Percentiles rank a stretch among this genome's conserved stretches.
phyloP scores from a whole-genome alignment of 2,888 invertebrate species.

The Tyria jacobaeae region DNA sequence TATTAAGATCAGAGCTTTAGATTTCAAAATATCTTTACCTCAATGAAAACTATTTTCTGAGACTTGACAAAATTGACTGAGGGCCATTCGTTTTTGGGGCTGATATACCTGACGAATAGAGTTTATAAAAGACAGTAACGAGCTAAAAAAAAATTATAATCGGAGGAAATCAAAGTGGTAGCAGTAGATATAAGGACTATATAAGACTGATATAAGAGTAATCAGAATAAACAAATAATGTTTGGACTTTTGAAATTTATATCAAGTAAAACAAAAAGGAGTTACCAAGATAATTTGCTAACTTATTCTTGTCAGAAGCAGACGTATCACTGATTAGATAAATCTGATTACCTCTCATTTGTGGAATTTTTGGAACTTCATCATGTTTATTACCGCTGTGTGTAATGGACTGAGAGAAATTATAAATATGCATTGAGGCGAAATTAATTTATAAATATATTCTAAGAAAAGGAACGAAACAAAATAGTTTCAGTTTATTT shows the following conservation, averaged over 20 bases:
- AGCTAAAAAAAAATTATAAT: too few relatives aligned
- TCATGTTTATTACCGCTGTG: slow-evolving; percentile 31
- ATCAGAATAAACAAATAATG: too few relatives aligned
- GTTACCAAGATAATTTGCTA: neutral
- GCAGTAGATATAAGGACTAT: neutral
- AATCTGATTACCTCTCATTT: slow-evolving; percentile 41
- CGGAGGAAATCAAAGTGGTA: too few relatives aligned
- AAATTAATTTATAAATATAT: slow-evolving; percentile 1
- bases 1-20: too few relatives aligned
- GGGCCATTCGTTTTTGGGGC: too few relatives aligned
- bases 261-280: slow-evolving; percentile 25
- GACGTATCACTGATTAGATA: slow-evolving; percentile 40
- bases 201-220: too few relatives aligned
- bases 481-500: neutral
- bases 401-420: slow-evolving; percentile 20
- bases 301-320: slow-evolving; percentile 31
- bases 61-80: too few relatives aligned
- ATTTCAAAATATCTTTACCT: too few relatives aligned
- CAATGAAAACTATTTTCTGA: too few relatives aligned
- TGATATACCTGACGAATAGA: too few relatives aligned
- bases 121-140: too few relatives aligned
- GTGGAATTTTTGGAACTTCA: slow-evolving; percentile 43
- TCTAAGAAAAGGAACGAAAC: neutral
- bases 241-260: slow-evolving; percentile 17
- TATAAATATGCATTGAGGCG: neutral